Percentiles rank a stretch among this genome's conserved stretches.
phyloP scores from a whole-genome alignment of 2,113 vertebrate species.

The Saimiri boliviensis region DNA sequence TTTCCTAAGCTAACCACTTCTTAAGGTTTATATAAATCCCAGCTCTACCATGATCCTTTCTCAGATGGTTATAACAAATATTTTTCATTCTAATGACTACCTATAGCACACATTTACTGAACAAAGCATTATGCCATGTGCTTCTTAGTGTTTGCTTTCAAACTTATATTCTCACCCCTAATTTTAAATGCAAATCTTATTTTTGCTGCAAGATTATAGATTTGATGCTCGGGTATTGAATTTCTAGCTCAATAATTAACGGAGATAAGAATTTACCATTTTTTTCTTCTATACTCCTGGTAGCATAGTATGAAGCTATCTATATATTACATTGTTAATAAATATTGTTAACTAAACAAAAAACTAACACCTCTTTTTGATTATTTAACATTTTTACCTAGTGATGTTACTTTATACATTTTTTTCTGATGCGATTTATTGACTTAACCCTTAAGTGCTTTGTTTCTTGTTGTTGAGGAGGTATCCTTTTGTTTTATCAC shows the following conservation, averaged over 20 bases:
- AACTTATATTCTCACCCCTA: neutral
- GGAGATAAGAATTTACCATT: neutral
- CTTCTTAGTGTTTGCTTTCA: neutral
- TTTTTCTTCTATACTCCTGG: neutral
- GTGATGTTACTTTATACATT: neutral
- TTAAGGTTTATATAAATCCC: neutral
- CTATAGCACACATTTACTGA: neutral
- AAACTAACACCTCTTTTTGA: neutral
- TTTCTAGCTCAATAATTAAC: neutral
- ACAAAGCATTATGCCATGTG: neutral
- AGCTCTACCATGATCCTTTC: neutral
- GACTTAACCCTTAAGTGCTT: neutral
- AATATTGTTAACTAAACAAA: neutral
- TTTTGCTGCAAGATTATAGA: neutral
- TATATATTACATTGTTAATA: neutral
- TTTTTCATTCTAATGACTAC: neutral
- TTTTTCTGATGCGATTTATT: neutral
- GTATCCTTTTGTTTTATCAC: neutral
- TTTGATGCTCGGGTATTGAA: neutral
- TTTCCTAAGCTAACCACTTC: neutral
- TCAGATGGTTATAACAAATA: neutral
- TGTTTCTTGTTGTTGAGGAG: neutral
- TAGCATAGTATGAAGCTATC: neutral
- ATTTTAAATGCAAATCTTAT: neutral
- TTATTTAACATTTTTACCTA: neutral